Evolutionary conservation across 2,888 invertebrate genomes (phyloP).

Genomic region (Andrena bucephala): DNA sequence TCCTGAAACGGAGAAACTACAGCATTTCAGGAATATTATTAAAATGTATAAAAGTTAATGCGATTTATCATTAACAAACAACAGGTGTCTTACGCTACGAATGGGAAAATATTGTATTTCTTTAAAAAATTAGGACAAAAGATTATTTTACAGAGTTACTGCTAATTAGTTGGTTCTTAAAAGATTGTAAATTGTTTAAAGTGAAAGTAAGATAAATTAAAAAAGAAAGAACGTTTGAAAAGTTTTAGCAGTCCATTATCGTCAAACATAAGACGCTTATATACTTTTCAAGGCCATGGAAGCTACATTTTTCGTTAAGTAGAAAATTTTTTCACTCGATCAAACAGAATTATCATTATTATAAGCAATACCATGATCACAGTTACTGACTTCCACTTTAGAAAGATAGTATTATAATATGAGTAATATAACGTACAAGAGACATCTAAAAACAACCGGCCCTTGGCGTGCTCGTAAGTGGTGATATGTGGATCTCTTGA

Average conservation of each 20-base stretch:
- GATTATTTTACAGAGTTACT: neutral
- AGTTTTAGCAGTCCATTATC: constrained; percentile 3
- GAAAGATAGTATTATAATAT: neutral
- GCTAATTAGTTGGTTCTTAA: neutral
- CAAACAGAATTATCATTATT: neutral
- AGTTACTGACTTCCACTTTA: neutral
- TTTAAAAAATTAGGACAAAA: neutral
- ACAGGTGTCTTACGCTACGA: constrained; percentile 11
- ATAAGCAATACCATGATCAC: neutral
- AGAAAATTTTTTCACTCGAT: neutral
- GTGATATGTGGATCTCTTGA: constrained; percentile 23
- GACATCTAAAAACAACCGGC: constrained; percentile 61
- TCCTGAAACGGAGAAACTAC: constrained; percentile 49
- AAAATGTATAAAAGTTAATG: constrained; percentile 31
- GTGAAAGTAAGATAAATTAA: constrained; percentile 14
- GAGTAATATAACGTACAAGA: constrained; percentile 17
- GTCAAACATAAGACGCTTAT: constrained; percentile 47
- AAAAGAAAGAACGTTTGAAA: constrained; percentile 19
- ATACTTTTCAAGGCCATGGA: constrained; percentile 42
- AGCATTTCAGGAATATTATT: constrained; percentile 46
- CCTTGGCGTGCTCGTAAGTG: constrained; percentile 56
- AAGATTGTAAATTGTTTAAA: neutral
- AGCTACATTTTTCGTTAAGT: constrained; percentile 24
- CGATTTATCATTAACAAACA: constrained; percentile 21
- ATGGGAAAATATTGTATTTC: constrained; percentile 25